Percentiles rank a stretch among this genome's conserved stretches.
phyloP scores from a whole-genome alignment of 2,113 vertebrate species.

The Telmatochromis sp. region DNA sequence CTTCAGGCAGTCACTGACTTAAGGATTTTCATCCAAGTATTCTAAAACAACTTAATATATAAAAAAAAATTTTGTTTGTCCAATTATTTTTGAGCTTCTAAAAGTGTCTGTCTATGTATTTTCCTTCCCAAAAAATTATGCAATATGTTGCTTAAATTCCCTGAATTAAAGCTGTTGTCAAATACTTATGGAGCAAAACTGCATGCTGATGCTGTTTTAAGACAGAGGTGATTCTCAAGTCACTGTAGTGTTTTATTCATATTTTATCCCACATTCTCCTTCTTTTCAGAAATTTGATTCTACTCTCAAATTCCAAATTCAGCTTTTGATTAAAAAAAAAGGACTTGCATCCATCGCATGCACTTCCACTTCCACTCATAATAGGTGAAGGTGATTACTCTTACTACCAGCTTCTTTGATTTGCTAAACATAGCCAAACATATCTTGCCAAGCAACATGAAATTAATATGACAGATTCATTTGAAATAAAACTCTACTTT shows the following conservation, averaged over 20 bases:
- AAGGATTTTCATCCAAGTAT: neutral
- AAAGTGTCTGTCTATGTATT: neutral
- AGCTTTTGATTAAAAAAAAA: neutral
- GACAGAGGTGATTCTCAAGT: neutral
- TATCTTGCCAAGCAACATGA: neutral
- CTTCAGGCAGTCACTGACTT: neutral
- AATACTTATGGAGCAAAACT: neutral
- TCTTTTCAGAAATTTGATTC: neutral
- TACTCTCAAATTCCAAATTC: neutral
- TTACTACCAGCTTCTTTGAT: neutral
- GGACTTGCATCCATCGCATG: neutral
- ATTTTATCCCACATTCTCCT: neutral
- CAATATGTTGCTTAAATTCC: neutral
- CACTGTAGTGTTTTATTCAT: neutral
- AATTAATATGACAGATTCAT: neutral
- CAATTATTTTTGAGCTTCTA: neutral
- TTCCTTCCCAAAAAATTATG: neutral
- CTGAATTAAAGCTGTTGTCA: neutral
- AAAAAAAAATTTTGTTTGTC: neutral
- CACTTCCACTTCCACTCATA: neutral
- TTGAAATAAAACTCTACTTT: slow-evolving; percentile 60
- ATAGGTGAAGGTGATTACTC: neutral
- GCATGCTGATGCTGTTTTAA: neutral
- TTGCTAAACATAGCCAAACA: neutral
- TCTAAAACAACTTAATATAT: neutral